These are phyloP conservation scores for Riparia riparia DNA, from an alignment of 2,113 vertebrate species.

Conservation along the genomic window DNA sequence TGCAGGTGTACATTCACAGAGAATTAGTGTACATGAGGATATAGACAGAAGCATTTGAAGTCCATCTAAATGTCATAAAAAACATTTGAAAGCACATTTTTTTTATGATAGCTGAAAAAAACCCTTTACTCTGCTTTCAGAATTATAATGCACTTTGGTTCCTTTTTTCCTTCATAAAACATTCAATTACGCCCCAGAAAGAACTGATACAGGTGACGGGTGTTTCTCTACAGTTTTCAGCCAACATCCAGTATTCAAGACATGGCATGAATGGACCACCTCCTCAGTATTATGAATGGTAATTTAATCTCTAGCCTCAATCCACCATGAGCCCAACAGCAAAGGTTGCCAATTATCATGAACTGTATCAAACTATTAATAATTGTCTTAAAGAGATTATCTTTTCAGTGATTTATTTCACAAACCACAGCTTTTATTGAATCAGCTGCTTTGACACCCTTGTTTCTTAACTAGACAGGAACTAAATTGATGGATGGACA, in stretches of 20 bases:
- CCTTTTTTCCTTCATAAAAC: neutral
- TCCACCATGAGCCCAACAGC: neutral
- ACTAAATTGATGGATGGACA: neutral
- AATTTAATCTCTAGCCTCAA: conserved; percentile 11
- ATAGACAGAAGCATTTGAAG: conserved; percentile 1
- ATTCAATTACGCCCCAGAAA: neutral
- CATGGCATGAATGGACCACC: neutral
- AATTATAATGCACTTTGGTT: neutral
- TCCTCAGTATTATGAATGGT: neutral
- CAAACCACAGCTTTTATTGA: neutral
- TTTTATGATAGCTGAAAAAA: neutral
- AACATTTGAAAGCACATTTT: neutral
- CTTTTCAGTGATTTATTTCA: neutral
- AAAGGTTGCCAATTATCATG: neutral
- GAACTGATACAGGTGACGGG: neutral
- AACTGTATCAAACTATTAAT: neutral
- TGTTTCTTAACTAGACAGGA: neutral
- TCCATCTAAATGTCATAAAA: neutral
- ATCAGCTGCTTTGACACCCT: neutral
- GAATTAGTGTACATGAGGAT: neutral
- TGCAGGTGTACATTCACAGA: neutral
- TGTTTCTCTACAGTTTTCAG: neutral
- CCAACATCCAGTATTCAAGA: conserved; percentile 35
- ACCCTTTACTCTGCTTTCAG: neutral
- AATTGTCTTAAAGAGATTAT: neutral